Conservation (phyloP, 2,888 invertebrate genomes). For the Pandemis corylana region DNA sequence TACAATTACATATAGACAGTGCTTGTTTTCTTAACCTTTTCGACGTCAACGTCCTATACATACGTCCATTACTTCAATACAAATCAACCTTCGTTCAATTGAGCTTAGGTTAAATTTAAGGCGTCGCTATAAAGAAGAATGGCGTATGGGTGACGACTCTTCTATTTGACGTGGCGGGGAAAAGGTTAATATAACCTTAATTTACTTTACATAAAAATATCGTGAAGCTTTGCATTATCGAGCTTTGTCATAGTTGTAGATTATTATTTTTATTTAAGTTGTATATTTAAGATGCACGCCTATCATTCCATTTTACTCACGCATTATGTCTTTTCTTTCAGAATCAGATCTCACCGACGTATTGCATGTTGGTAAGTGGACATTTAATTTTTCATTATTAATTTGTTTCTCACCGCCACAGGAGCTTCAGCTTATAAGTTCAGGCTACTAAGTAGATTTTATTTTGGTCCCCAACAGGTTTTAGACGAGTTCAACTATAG, state of each 20-base stretch:
- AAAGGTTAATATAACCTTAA: too few relatives aligned
- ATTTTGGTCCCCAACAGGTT: too few relatives aligned
- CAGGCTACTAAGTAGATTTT: neutral
- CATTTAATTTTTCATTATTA: conserved; percentile 43
- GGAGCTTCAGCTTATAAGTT: neutral
- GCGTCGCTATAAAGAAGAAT: too few relatives aligned
- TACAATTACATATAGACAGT: too few relatives aligned
- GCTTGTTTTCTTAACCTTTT: too few relatives aligned
- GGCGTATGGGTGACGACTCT: too few relatives aligned
- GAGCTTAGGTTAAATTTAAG: too few relatives aligned
- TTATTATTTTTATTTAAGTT: conserved; percentile 41
- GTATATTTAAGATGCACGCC: conserved; percentile 54
- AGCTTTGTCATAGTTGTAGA: conserved; percentile 3
- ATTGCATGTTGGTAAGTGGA: conserved; percentile 87
- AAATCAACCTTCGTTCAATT: too few relatives aligned
- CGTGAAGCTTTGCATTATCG: neutral
- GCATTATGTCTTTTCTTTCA: conserved; percentile 78
- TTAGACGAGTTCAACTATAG: too few relatives aligned
- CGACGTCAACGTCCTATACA: too few relatives aligned
- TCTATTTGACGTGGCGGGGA: too few relatives aligned
- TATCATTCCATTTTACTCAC: conserved; percentile 59
- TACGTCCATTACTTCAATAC: too few relatives aligned
- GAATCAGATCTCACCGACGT: conserved; percentile 87
- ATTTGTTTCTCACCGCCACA: neutral
- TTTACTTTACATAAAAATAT: neutral